Evolutionary conservation across 2,888 invertebrate genomes (phyloP), one percentile per base, ranked within the genome.

Genomic region (Caenorhabditis imperialis): DNA sequence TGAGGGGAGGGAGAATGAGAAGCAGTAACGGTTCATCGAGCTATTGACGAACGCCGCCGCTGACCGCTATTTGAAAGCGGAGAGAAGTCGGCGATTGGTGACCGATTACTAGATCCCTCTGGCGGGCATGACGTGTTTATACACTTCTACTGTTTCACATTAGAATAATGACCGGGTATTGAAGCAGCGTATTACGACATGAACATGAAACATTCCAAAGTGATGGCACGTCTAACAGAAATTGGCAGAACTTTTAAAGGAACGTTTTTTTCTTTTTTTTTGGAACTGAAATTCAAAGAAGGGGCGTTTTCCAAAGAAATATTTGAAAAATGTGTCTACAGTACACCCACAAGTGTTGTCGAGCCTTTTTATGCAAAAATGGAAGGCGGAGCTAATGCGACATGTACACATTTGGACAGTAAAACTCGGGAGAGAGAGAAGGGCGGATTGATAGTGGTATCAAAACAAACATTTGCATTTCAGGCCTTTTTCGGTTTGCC

Each of bases 401-500:
- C 67, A 57, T 67, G 57, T 67, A 67, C 62, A 62, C 51, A 44
- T 42, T 57, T 22, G 57, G 67, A 57, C 67, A 51, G 57, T 67
- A 67, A 67, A 57, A 67, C 37, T 35, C 10, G 50, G 37, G 57
- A 67, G 51, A 50, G 23, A 44, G 25, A 63, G 27, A 44, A 18
- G 53, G 62, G 62, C 37, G 61, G 61, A 57, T 57, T 72, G 63
- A 72, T 72, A 72, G 63, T 30, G 53, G 53, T 60, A 65, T 72
- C 72, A 72, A 72, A 72, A 72, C 72, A 72, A 72, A 72, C 62
- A 69, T 69, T 69, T 69, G 54, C 69, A 69, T 69, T 60, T 69
- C 25, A n/a, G 55, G 33, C 48, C 48, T 48, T 42, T 48, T 51
- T 44, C 27, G 35, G 35, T 44, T 51, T 57, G 37, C 47, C 47